A percentile compares a stretch with the other conserved stretches of the same genome.
Conservation (phyloP, 2,113 vertebrate species). For the Stictonetta naevosa region DNA sequence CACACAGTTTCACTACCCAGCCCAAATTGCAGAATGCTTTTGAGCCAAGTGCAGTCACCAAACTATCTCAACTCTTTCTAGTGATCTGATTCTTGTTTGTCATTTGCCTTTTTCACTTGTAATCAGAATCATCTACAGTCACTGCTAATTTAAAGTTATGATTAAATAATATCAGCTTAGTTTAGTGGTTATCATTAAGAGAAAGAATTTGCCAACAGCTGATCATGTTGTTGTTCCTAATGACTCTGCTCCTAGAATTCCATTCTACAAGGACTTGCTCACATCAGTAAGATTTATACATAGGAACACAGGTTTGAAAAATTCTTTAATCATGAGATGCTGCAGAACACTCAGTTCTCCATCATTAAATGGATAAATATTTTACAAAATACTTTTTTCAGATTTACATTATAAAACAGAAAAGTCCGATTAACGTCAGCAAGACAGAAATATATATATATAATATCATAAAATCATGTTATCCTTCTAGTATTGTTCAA, state of each 20-base stretch:
- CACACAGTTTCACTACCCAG: not conserved
- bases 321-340: not conserved
- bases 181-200: not conserved
- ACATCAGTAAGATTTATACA: not conserved
- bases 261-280: not conserved
- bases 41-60: not conserved
- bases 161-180: conserved; percentile 26
- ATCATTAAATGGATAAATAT: not conserved
- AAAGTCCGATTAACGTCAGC: not conserved
- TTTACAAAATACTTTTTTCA: not conserved
- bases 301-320: not conserved
- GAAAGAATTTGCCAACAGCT: conserved; percentile 14
- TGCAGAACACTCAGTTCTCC: not conserved
- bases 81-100: not conserved
- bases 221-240: not conserved
- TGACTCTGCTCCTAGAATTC: not conserved
- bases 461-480: not conserved
- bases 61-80: not conserved
- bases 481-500: not conserved
- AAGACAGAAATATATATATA: not conserved
- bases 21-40: not conserved
- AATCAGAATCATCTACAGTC: not conserved
- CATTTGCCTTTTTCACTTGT: not conserved
- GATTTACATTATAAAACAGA: not conserved
- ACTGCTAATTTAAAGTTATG: not conserved